A percentile compares a stretch with the other conserved stretches of the same genome.
phyloP scores from a whole-genome alignment of 53 echinoderm and acorn worm genomes.

The Actinopyga echinites region DNA sequence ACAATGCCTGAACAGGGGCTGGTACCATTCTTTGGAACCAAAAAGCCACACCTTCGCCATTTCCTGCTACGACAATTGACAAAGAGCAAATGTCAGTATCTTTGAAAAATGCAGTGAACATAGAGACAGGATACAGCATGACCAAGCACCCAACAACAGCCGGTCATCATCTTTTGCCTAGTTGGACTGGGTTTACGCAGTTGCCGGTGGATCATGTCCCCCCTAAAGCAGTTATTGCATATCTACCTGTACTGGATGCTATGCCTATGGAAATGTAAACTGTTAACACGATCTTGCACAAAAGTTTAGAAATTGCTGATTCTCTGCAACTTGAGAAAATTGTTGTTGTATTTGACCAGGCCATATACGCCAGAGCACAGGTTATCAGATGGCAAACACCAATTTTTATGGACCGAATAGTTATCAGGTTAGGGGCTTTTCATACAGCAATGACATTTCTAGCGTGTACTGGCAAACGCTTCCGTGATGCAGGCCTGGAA shows the following conservation, averaged over 20 bases:
- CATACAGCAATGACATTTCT: conserved; percentile 54
- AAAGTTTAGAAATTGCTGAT: conserved; percentile 44
- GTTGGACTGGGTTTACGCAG: conserved; percentile 18
- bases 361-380: conserved; percentile 49
- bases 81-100: conserved; percentile 10
- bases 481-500: not conserved
- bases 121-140: conserved; percentile 26
- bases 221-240: conserved; percentile 26
- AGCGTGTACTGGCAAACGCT: conserved; percentile 19
- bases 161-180: not conserved
- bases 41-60: conserved; percentile 47
- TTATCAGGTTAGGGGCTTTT: conserved; percentile 47
- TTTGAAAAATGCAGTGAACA: not conserved
- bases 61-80: conserved; percentile 21
- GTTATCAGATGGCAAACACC: conserved; percentile 44
- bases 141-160: conserved; percentile 3
- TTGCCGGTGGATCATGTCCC: not conserved
- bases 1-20: not conserved
- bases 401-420: not conserved
- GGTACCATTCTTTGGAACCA: not conserved
- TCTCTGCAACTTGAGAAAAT: not conserved
- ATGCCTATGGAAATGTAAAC: conserved; percentile 47
- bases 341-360: conserved; percentile 53
- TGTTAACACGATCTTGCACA: conserved; percentile 44
- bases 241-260: conserved; percentile 52